Base-by-base conservation (phyloP, 2,888 invertebrate genomes). In the Beris morrisii region DNA sequence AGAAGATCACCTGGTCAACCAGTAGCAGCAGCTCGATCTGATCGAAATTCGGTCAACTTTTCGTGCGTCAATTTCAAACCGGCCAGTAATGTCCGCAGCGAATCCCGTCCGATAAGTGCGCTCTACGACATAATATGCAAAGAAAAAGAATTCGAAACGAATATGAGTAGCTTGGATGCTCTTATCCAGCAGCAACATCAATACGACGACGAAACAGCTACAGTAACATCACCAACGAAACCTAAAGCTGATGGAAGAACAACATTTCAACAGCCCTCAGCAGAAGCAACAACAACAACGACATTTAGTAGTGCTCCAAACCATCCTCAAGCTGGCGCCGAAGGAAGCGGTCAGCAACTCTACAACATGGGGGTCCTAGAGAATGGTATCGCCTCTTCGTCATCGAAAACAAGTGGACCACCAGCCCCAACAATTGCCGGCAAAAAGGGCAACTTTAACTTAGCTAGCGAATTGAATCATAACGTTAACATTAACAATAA, bases 51-150 rank as follows among this genome's bases (percentile, higher is more conserved):
- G 64, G 69, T 72, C 65, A 67, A 68, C 66, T 65, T 69, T 69
- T 63, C 70, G 13, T 65, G 67, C 55, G 69, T 68, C 64, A 71
- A 68, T 38, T 69, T 66, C 59, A 68, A 66, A 57, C 66, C 52
- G 67, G 53, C 65, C 64, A 74, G 74, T 68, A 75, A 79, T 67
- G 79, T 79, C 65, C 78, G 79, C 67, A 79, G 79, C 70, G 79
- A 79, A 68, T 78, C 79, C 70, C 79, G 80, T 68, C 80, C 79
- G 6, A 79, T 79, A 13, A 80, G 79, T 73, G 78, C 79, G 43
- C 73, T 80, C 65, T 80, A 80, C 72, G 79, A 80, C 67, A 80
- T 80, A 80, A 80, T 80, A 79, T 80, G 79, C 79, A 80, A 80
- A 74, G 80, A 80, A 75, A 78, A 79, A 72, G 79, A 79, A 67